These are phyloP conservation scores for Amphilophus citrinellus DNA, from an alignment of 2,113 vertebrate genomes.

Conservation along the genomic window DNA sequence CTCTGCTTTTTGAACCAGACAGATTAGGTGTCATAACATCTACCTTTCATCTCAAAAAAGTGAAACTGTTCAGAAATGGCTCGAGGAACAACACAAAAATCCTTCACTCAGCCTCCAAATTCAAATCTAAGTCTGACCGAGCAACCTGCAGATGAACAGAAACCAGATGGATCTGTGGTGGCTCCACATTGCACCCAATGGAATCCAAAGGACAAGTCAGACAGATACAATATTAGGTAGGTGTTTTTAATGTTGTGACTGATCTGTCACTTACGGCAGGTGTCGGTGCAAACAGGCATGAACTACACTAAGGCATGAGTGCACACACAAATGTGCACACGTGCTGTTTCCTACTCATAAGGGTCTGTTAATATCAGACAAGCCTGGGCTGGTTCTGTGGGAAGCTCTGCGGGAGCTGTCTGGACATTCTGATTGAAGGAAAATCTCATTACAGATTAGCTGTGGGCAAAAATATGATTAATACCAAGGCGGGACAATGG, in stretches of 20 bases:
- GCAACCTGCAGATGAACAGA: background rate
- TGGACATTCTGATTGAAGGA: conserved; percentile 54
- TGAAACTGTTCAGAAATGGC: background rate
- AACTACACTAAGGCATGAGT: background rate
- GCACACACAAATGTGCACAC: background rate
- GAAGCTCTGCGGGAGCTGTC: conserved; percentile 41
- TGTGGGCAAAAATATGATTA: conserved; percentile 55
- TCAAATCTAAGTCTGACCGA: background rate
- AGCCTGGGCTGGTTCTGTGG: conserved; percentile 30
- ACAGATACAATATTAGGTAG: background rate
- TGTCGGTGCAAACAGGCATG: background rate
- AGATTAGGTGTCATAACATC: conserved; percentile 12
- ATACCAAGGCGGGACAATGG: conserved; percentile 38
- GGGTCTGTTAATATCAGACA: conserved; percentile 19
- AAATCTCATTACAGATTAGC: conserved; percentile 72
- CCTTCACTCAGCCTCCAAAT: background rate
- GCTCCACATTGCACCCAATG: background rate
- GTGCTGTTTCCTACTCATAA: background rate
- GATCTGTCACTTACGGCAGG: background rate
- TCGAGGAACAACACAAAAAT: background rate
- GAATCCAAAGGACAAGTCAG: no score
- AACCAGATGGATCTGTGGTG: background rate
- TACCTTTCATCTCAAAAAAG: conserved; percentile 2
- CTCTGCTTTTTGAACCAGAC: conserved; percentile 20
- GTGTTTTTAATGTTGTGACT: background rate